These are phyloP conservation scores for Brachylomia viminalis DNA, from an alignment of 2,888 invertebrate species.

Conservation along the genomic window DNA sequence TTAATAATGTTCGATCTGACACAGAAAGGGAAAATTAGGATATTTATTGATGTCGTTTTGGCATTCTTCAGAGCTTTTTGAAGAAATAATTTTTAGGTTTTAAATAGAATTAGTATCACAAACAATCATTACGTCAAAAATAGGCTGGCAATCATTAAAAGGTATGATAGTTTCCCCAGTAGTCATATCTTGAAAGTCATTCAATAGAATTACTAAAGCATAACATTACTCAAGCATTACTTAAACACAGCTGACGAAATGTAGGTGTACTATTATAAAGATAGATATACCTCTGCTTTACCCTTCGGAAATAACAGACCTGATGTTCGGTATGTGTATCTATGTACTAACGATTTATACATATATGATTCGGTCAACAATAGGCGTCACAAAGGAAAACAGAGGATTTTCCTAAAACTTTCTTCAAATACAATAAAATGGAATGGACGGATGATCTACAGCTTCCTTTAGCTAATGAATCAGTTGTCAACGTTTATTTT, in stretches of 20 bases:
- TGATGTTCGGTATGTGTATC: too few relatives aligned
- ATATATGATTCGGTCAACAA: too few relatives aligned
- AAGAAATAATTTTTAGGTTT: not conserved
- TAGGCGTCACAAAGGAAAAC: not conserved
- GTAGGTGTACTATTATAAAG: too few relatives aligned
- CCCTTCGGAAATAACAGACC: too few relatives aligned
- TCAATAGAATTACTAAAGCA: not conserved
- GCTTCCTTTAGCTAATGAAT: not conserved
- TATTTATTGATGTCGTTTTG: constrained; percentile 38
- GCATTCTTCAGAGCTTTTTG: not conserved
- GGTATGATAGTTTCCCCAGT: not conserved
- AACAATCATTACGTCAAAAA: not conserved
- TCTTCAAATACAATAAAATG: not conserved
- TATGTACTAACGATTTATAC: too few relatives aligned
- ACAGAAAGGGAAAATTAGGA: constrained; percentile 29
- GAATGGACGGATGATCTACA: too few relatives aligned
- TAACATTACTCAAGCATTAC: too few relatives aligned
- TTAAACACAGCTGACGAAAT: too few relatives aligned
- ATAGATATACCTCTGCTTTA: too few relatives aligned
- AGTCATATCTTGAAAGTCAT: not conserved
- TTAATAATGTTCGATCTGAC: constrained; percentile 56
- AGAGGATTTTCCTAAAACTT: not conserved
- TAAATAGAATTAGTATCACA: not conserved
- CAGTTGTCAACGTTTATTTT: not conserved
- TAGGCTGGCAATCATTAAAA: not conserved